Conservation (phyloP, 2,113 vertebrate genomes). For the Pseudorectes ferrugineus region DNA sequence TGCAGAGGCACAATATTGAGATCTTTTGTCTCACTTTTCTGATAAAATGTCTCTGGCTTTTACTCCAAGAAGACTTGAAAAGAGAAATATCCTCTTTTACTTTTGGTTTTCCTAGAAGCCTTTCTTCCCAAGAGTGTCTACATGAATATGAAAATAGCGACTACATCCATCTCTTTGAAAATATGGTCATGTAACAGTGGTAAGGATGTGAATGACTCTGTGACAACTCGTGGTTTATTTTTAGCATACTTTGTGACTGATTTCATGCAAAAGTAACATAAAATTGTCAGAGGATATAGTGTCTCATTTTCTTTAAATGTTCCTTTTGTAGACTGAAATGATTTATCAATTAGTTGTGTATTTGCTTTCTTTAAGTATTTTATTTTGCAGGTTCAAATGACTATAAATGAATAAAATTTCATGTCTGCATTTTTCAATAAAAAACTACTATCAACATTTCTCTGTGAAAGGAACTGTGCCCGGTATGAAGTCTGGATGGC, state of each 20-base stretch:
- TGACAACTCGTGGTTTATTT: neutral
- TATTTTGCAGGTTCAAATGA: neutral
- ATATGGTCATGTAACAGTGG: neutral
- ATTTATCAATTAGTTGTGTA: no score
- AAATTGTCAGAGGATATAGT: neutral
- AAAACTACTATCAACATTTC: neutral
- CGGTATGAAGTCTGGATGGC: neutral
- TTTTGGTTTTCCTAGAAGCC: neutral
- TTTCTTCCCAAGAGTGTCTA: neutral
- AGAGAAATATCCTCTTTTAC: neutral
- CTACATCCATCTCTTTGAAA: neutral
- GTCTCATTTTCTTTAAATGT: neutral
- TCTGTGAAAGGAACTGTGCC: neutral
- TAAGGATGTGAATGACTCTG: neutral
- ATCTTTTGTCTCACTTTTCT: neutral
- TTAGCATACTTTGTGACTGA: neutral
- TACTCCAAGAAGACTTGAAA: neutral
- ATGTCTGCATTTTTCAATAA: neutral
- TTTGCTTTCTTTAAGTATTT: neutral
- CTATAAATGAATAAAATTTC: neutral
- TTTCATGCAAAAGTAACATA: neutral
- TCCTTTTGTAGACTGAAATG: neutral
- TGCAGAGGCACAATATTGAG: neutral
- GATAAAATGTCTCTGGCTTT: neutral
- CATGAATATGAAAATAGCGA: neutral